phyloP scores from a whole-genome alignment of 2,113 vertebrate species.

The Actinemys pallida region DNA sequence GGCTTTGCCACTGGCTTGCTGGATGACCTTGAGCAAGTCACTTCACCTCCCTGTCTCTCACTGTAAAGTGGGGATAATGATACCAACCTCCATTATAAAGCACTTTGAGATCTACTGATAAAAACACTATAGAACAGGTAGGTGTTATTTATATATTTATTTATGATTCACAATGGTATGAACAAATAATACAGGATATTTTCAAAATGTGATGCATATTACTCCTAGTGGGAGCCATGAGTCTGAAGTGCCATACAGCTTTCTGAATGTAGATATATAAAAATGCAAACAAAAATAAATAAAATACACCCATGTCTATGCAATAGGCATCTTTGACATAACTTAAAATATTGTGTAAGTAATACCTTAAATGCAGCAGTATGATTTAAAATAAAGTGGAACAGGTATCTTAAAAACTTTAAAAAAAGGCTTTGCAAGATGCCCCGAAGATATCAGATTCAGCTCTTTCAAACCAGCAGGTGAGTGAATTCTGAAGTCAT shows the following conservation, averaged over 20 bases:
- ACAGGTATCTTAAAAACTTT: neutral
- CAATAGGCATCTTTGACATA: neutral
- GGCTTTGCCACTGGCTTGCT: neutral
- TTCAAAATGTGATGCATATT: neutral
- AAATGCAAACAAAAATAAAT: neutral
- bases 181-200: neutral
- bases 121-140: neutral
- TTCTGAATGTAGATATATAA: neutral
- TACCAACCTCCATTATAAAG: neutral
- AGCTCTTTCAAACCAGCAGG: fast-evolving
- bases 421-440: neutral
- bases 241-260: neutral
- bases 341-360: neutral
- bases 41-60: neutral
- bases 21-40: neutral
- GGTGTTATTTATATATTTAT: neutral
- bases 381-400: neutral
- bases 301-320: neutral
- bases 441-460: neutral
- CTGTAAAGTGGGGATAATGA: no score
- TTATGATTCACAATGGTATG: neutral
- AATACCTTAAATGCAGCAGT: neutral
- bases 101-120: neutral
- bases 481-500: neutral
- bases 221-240: fast-evolving